A percentile compares a stretch with the other conserved stretches of the same genome.
These are phyloP conservation scores for Caenorhabditis plicata DNA, from an alignment of 2,888 invertebrate genomes.

Conservation along the genomic window DNA sequence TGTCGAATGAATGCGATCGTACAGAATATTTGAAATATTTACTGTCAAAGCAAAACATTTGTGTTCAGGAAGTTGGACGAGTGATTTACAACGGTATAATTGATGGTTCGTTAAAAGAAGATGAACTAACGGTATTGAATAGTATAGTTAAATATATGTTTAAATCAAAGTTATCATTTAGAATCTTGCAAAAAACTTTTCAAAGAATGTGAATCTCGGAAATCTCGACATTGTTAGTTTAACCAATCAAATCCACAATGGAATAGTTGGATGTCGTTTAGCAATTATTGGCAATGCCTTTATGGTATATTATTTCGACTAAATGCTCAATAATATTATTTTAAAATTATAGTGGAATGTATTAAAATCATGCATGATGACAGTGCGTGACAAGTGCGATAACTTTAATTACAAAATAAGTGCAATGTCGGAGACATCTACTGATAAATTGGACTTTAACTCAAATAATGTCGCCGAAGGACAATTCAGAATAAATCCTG, in stretches of 20 bases:
- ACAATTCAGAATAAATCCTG: background rate
- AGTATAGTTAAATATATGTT: background rate
- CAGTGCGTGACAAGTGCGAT: conserved; percentile 25
- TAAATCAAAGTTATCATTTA: background rate
- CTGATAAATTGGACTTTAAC: conserved; percentile 1
- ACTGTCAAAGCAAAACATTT: conserved; percentile 3
- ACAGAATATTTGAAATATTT: conserved; percentile 8
- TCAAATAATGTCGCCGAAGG: conserved; percentile 2
- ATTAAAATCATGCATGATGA: conserved; percentile 14
- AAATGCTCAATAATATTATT: background rate
- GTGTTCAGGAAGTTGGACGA: conserved; percentile 19
- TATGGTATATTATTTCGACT: conserved; percentile 5
- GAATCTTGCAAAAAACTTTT: conserved; percentile 1
- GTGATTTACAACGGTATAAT: conserved; percentile 15
- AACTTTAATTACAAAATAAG: conserved; percentile 20
- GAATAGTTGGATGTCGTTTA: conserved; percentile 12
- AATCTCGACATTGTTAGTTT: conserved; percentile 14
- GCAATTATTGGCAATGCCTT: conserved; percentile 26
- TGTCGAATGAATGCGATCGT: background rate
- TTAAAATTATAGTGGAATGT: conserved; percentile 24
- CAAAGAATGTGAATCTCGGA: conserved; percentile 5
- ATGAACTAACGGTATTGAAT: conserved; percentile 2
- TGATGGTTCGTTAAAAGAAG: conserved; percentile 8
- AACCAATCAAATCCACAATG: conserved; percentile 9
- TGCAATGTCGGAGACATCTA: background rate